Evolutionary conservation across 2,888 invertebrate genomes (phyloP), one percentile per base, ranked within the genome.

Genomic region (Crepidodera aurea): DNA sequence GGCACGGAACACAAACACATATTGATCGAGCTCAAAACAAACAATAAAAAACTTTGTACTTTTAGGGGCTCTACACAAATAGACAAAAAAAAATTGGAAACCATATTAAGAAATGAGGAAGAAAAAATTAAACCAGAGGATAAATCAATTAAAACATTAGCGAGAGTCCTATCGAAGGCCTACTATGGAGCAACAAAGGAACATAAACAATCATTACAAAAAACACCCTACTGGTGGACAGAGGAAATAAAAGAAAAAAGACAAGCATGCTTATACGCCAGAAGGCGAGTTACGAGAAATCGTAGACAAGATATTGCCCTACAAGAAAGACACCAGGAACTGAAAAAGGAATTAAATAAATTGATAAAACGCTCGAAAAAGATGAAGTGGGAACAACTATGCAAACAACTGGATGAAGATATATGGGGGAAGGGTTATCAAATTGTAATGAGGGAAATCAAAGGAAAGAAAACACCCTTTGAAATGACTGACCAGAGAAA

Each of bases 141-240:
- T 32, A 32, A 32, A 32, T 32, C 32, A 32, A 32, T 32, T 32
- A 32, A 32, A 3, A 3, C 32, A 32, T 4, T 32, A 32, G n/a
- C 8, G n/a, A n/a, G 2, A 8, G n/a, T 10, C 10, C 32, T n/a
- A n/a, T 10, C n/a, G 32, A 8, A 10, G 1, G n/a, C 8, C 32
- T 32, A n/a, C 32, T n/a, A 32, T 8, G n/a, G n/a, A n/a, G 32
- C 32, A 32, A 32, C n/a, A n/a, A n/a, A n/a, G n/a, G n/a, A n/a
- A n/a, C n/a, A n/a, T n/a, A n/a, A n/a, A n/a, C n/a, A n/a, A n/a
- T n/a, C n/a, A n/a, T 32, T n/a, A 32, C 32, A n/a, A 32, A n/a
- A 32, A 32, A 32, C 32, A 4, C 57, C 57, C n/a, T 51, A 62
- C 42, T 62, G 62, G 62, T 62, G 57, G 57, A 46, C 19, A 3